Conservation (phyloP, 2,113 vertebrate genomes). For the Atrichornis clamosus region DNA sequence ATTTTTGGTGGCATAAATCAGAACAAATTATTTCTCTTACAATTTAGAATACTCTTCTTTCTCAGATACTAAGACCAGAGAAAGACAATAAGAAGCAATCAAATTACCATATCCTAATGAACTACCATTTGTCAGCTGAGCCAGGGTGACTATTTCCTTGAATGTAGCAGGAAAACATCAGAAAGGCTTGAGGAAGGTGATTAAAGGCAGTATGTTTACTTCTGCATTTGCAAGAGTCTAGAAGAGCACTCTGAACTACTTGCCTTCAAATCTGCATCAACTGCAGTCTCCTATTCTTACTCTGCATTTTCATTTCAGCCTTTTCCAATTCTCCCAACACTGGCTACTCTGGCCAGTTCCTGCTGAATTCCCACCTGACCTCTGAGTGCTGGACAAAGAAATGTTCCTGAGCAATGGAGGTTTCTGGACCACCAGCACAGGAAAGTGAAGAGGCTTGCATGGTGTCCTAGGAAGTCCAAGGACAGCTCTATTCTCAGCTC, state of each 20-base stretch:
- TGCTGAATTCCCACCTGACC: background rate
- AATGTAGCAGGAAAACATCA: background rate
- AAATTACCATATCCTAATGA: constrained; percentile 39
- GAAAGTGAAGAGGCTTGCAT: background rate
- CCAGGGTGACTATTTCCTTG: background rate
- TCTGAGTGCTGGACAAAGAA: background rate
- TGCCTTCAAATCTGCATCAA: background rate
- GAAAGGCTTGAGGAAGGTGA: background rate
- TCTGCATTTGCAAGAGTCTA: background rate
- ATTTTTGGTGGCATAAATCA: background rate
- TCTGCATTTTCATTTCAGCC: background rate
- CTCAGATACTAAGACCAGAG: background rate
- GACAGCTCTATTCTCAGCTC: background rate
- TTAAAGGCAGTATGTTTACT: background rate
- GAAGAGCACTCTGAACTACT: background rate
- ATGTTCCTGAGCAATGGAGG: background rate
- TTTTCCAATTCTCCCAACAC: background rate
- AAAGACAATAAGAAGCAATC: background rate
- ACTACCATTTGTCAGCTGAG: constrained; percentile 2
- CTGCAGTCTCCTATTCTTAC: background rate
- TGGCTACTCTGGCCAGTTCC: background rate
- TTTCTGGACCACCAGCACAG: background rate
- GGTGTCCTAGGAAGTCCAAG: background rate
- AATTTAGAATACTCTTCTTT: background rate
- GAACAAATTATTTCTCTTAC: background rate